Conservation (phyloP, 2,797 vertebrate species). For the Eulemur albifrons region DNA sequence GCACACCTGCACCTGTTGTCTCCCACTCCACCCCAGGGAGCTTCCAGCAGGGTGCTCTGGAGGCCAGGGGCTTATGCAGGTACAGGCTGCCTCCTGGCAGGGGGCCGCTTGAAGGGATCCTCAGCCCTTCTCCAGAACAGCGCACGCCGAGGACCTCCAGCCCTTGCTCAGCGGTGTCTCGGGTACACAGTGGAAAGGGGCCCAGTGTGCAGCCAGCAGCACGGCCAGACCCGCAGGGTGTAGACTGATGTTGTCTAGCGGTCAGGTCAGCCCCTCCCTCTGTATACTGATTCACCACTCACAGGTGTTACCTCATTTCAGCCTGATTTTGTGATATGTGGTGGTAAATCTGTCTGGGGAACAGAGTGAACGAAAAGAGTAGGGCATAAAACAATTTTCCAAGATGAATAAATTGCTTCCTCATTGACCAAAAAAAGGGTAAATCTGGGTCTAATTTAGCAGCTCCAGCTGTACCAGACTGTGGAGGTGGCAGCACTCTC, state of each 20-base stretch:
- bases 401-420: conserved; percentile 80
- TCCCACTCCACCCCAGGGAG: not conserved
- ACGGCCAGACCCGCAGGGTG: not conserved
- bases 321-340: not conserved
- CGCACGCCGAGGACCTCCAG: fast-evolving
- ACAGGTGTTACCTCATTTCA: not conserved
- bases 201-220: not conserved
- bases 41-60: not conserved
- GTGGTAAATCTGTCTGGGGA: not conserved
- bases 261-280: not conserved
- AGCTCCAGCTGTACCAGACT: conserved; percentile 76
- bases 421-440: conserved; percentile 45
- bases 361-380: not conserved
- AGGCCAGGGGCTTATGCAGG: not conserved
- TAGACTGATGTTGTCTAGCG: not conserved
- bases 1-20: not conserved
- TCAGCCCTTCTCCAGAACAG: not conserved
- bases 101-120: not conserved
- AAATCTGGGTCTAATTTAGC: conserved; percentile 80
- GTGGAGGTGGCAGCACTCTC: conserved; percentile 76
- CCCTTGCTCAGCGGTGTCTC: not conserved
- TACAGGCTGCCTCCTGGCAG: not conserved
- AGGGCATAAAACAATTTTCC: conserved; percentile 58
- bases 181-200: not conserved
- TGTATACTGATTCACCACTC: not conserved